Conservation (phyloP, 2,797 vertebrate species). For the Malacoraja senta region DNA sequence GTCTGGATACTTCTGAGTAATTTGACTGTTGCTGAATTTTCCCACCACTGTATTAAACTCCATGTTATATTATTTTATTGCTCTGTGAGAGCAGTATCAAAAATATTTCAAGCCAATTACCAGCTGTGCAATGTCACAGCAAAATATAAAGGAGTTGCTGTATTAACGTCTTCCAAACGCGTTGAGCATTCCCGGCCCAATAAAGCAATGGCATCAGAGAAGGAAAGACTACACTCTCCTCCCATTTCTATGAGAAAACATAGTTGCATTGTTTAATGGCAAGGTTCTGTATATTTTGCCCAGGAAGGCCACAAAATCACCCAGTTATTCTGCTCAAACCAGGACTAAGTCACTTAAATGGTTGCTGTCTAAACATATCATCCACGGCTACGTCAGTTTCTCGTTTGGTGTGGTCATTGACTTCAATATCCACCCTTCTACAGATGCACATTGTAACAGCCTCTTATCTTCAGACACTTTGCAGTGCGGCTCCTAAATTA, state of each 20-base stretch:
- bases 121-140: not conserved
- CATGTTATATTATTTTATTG: not conserved
- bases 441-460: not conserved
- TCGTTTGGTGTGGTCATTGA: not conserved
- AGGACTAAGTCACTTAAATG: not conserved
- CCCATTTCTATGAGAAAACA: not conserved
- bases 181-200: not conserved
- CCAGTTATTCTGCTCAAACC: not conserved
- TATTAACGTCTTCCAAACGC: not conserved
- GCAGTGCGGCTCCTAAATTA: not conserved
- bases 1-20: not conserved
- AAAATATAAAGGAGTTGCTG: not conserved
- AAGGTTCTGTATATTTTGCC: not conserved
- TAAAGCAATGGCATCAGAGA: not conserved
- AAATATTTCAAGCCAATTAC: not conserved
- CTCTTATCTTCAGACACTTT: not conserved
- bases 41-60: not conserved
- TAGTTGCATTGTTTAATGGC: not conserved
- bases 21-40: not conserved
- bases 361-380: not conserved
- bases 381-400: not conserved
- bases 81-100: not conserved
- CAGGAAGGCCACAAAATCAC: not conserved
- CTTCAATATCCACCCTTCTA: not conserved
- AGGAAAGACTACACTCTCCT: not conserved